Evolutionary conservation across 2,888 invertebrate species (phyloP), one percentile per base, ranked within the genome.

Genomic region (Belgica antarctica): DNA sequence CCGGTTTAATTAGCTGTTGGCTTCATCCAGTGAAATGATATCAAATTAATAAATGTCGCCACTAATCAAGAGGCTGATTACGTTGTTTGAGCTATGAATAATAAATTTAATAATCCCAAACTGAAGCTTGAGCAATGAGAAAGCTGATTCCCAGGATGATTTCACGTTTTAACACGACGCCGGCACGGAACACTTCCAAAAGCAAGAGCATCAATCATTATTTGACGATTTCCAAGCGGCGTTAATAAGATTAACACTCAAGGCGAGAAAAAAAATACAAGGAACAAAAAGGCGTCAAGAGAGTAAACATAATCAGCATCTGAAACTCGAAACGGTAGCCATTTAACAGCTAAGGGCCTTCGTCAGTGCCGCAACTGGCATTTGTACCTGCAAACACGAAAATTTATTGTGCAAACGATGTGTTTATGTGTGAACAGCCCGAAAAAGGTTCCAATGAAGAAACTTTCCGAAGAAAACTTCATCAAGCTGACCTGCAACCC

Each of bases 1-100:
- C 15, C 17, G 52, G 2, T 22, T 4, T 52, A 52, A 52, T 52
- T 52, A 52, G 52, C 15, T 52, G 17, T 1, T 17, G 22, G 52
- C 22, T 52, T 52, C 22, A 22, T 52, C 22, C 17, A n/a, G 2
- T 17, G 22, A 52, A 52, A 52, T 52, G 19, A 52, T 52, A 52
- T 22, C 8, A 22, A 52, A 22, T 52, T 52, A 52, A 52, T 52
- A 52, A 52, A 52, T 52, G 52, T 52, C 52, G 22, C 22, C 52
- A 52, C 52, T 52, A 52, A 52, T 52, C 52, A 52, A 52, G 52
- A 41, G 52, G 17, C 52, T 52, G 17, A 52, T 52, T 52, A 52
- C 12, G 17, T n/a, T 15, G 7, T 46, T 17, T 52, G 17, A 52
- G 17, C 52, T n/a, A 52, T 52, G 52, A 52, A 52, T 52, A 52